Conservation (phyloP, 2,888 invertebrate genomes). For the Stenichneumon culpator region DNA sequence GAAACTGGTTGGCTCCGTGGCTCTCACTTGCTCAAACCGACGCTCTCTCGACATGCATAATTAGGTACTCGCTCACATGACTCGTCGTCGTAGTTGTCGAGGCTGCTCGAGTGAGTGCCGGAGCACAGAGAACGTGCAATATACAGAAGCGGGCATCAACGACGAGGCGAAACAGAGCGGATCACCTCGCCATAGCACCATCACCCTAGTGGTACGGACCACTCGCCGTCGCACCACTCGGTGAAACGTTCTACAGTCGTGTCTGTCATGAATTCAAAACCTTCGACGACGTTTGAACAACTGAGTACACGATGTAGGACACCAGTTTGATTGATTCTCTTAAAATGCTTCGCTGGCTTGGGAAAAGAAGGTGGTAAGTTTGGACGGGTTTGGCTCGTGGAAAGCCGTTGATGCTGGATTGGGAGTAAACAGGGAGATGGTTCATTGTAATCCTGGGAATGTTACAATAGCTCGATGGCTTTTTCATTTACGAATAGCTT, state of each 20-base stretch:
- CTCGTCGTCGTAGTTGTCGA: slow-evolving; percentile 63
- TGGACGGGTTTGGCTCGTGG: background rate
- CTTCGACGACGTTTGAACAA: background rate
- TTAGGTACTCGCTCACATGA: slow-evolving; percentile 70
- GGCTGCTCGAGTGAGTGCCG: slow-evolving; percentile 57
- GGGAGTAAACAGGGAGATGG: too few species aligned
- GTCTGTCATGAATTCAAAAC: background rate
- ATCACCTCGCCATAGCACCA: slow-evolving; percentile 51
- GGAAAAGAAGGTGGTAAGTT: background rate
- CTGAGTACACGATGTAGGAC: background rate
- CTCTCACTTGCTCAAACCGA: slow-evolving; percentile 40
- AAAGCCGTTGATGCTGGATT: too few species aligned
- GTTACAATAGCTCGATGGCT: too few species aligned
- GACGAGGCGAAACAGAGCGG: slow-evolving; percentile 58
- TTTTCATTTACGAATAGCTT: too few species aligned
- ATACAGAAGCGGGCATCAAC: slow-evolving; percentile 33
- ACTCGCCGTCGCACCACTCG: slow-evolving; percentile 22
- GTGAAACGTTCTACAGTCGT: slow-evolving; percentile 12
- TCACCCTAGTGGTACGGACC: slow-evolving; percentile 37
- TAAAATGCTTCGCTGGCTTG: background rate
- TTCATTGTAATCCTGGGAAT: too few species aligned
- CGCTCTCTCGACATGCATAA: slow-evolving; percentile 69
- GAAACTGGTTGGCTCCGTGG: slow-evolving; percentile 41
- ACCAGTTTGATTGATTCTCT: background rate
- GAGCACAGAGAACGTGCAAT: slow-evolving; percentile 38